phyloP scores from a whole-genome alignment of 2,113 vertebrate species.

The Spheniscus mendiculus region DNA sequence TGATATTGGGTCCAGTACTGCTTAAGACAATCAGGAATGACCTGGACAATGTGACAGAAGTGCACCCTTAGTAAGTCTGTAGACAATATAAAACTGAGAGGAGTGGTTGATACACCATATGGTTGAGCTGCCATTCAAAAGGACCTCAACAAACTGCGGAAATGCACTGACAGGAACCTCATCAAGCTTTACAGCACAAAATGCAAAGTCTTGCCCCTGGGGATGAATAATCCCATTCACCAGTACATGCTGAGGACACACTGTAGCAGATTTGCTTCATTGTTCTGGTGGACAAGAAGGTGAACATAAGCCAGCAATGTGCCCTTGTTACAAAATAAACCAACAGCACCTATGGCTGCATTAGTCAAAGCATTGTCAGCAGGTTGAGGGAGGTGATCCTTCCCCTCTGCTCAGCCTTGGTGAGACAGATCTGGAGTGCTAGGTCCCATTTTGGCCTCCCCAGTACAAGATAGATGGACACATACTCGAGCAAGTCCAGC shows the following conservation, averaged over 20 bases:
- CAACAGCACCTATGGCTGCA: background rate
- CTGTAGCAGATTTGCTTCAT: background rate
- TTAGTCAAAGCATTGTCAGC: background rate
- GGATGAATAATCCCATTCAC: background rate
- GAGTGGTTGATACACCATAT: background rate
- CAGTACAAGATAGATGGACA: background rate
- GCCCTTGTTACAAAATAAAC: background rate
- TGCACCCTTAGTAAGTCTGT: rapidly evolving
- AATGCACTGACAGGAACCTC: background rate
- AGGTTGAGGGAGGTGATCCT: background rate
- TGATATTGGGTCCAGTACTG: background rate
- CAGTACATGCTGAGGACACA: background rate
- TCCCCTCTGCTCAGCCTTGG: background rate
- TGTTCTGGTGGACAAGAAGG: background rate
- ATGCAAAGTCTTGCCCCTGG: background rate
- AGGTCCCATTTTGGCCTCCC: background rate
- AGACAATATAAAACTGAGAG: background rate
- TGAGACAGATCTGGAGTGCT: background rate
- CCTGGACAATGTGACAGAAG: background rate
- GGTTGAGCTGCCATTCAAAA: background rate
- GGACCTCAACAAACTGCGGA: background rate
- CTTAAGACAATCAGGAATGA: background rate
- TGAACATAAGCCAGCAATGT: background rate
- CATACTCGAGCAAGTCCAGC: background rate
- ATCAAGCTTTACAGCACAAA: background rate